Evolutionary conservation across 1,140 invertebrate species (phyloP).

Genomic region (Calliphora vicina): DNA sequence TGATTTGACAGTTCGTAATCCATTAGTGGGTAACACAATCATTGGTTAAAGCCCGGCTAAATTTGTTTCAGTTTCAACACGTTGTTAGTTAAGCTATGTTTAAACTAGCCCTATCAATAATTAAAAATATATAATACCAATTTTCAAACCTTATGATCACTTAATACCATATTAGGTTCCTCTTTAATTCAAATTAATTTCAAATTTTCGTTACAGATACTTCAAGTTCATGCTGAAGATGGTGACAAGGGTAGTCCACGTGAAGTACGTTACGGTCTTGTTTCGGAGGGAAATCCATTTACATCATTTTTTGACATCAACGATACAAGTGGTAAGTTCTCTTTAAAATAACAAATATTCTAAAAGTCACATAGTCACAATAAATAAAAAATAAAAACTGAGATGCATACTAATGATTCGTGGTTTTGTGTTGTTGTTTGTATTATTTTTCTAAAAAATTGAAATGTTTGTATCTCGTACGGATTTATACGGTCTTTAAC

Average conservation of each 20-base stretch:
- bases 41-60: too few species aligned
- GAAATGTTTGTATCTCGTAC: not conserved
- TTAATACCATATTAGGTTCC: too few species aligned
- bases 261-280: constrained; percentile 81
- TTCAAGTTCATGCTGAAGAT: constrained; percentile 85
- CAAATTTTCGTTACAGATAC: constrained; percentile 65
- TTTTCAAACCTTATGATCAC: too few species aligned
- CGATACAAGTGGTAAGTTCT: constrained; percentile 75
- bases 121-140: too few species aligned
- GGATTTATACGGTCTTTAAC: not conserved
- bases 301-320: constrained; percentile 84
- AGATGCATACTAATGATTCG: not conserved
- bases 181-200: too few species aligned
- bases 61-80: too few species aligned
- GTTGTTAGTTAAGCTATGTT: too few species aligned
- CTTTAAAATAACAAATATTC: not conserved
- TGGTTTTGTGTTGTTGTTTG: too few species aligned
- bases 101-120: too few species aligned
- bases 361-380: not conserved
- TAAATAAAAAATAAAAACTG: not conserved
- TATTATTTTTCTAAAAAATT: not conserved
- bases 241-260: constrained; percentile 86
- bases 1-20: too few species aligned
- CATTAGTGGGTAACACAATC: too few species aligned
- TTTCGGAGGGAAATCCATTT: constrained; percentile 83